Evolutionary conservation across 2,888 invertebrate genomes (phyloP).

Genomic region (Sphecodes monilicornis): DNA sequence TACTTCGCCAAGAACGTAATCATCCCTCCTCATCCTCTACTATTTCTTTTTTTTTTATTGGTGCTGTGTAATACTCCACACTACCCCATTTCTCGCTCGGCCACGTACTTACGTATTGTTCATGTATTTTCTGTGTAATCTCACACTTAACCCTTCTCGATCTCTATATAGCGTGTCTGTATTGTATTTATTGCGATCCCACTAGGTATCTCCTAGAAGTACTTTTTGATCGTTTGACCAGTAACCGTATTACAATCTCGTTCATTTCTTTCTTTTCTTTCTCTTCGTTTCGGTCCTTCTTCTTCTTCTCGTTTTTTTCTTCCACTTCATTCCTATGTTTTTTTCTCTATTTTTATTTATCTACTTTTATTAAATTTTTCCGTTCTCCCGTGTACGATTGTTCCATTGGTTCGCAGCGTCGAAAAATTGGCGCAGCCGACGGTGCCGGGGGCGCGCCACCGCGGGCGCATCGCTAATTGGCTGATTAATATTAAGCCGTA

Average conservation of each 20-base stretch:
- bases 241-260: slow-evolving; percentile 15
- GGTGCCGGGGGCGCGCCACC: slow-evolving; percentile 56
- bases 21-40: slow-evolving; percentile 19
- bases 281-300: background rate
- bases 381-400: slow-evolving; percentile 8
- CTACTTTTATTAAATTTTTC: background rate
- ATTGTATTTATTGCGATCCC: slow-evolving; percentile 29
- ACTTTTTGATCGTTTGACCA: background rate
- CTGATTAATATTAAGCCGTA: slow-evolving; percentile 80
- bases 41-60: slow-evolving; percentile 48
- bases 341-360: background rate
- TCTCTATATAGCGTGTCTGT: slow-evolving; percentile 13
- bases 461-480: slow-evolving; percentile 74
- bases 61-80: slow-evolving; percentile 70
- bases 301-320: background rate
- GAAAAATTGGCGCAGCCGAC: slow-evolving; percentile 45
- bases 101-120: slow-evolving; percentile 23
- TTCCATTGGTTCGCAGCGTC: slow-evolving; percentile 35
- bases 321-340: background rate
- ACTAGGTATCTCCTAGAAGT: slow-evolving; percentile 3
- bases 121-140: slow-evolving; percentile 20
- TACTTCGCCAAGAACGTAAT: slow-evolving; percentile 74
- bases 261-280: slow-evolving; percentile 15
- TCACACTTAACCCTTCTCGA: slow-evolving; percentile 13
- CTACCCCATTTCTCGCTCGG: slow-evolving; percentile 45